phyloP scores from a whole-genome alignment of 1,140 invertebrate genomes.

The Drosophila guanche region DNA sequence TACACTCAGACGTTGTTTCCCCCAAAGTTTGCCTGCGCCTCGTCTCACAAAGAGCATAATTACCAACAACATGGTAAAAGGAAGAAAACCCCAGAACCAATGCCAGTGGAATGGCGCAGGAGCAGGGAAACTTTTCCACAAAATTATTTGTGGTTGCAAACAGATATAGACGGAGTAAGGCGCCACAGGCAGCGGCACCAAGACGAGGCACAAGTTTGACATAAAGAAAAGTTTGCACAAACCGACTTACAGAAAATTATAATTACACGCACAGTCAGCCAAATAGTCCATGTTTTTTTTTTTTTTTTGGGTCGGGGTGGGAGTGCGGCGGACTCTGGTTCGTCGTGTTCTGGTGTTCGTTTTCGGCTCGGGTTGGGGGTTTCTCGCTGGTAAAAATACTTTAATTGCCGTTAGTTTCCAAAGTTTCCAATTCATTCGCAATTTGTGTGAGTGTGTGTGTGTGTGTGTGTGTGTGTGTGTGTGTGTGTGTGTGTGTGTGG shows the following conservation, averaged over 20 bases:
- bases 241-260: slow-evolving; percentile 81
- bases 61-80: slow-evolving; percentile 73
- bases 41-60: slow-evolving; percentile 78
- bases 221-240: slow-evolving; percentile 80
- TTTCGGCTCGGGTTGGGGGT: slow-evolving; percentile 4
- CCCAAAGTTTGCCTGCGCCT: slow-evolving; percentile 67
- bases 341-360: neutral
- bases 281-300: slow-evolving; percentile 57
- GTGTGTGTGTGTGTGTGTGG: slow-evolving; percentile 29
- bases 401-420: slow-evolving; percentile 78
- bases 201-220: slow-evolving; percentile 65
- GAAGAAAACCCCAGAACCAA: slow-evolving; percentile 6
- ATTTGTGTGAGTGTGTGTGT: slow-evolving; percentile 48
- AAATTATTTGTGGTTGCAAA: slow-evolving; percentile 77
- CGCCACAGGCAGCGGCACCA: neutral
- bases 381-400: slow-evolving; percentile 66
- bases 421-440: slow-evolving; percentile 79
- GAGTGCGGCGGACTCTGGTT: slow-evolving; percentile 22
- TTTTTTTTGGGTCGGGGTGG: slow-evolving; percentile 15
- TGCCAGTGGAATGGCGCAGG: neutral
- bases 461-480: slow-evolving; percentile 29
- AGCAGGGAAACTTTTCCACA: slow-evolving; percentile 65
- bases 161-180: slow-evolving; percentile 3
- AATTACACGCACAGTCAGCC: slow-evolving; percentile 81
- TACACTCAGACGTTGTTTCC: slow-evolving; percentile 73